Percentiles rank a stretch among this genome's conserved stretches.
Conservation (phyloP, 2,113 vertebrate genomes). For the Paracanthobrama guichenoti region DNA sequence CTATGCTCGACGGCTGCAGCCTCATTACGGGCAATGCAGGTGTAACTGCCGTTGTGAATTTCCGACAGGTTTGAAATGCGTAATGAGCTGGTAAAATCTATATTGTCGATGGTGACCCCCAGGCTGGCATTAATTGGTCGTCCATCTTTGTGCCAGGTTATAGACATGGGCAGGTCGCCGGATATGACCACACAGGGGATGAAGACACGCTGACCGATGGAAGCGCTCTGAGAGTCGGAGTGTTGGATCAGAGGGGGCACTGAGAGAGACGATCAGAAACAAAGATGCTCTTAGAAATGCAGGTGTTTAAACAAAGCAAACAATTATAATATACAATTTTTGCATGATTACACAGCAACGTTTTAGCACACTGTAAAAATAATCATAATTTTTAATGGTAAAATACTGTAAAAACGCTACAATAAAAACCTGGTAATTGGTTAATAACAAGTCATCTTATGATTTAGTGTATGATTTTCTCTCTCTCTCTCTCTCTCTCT, state of each 20-base stretch:
- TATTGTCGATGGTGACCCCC: constrained; percentile 97
- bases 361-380: background rate
- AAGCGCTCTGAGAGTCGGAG: constrained; percentile 96
- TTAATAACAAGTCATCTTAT: background rate
- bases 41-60: constrained; percentile 98
- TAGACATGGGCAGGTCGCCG: constrained; percentile 93
- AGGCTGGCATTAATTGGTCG: constrained; percentile 90
- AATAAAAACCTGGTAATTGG: no score
- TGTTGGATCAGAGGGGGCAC: constrained; percentile 97
- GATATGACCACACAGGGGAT: constrained; percentile 98
- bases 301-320: background rate
- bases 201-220: constrained; percentile 96
- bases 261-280: constrained; percentile 56
- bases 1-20: constrained; percentile 94
- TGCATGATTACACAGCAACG: background rate
- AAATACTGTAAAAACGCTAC: no score
- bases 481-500: no score
- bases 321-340: background rate
- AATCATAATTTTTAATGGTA: no score
- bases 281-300: background rate
- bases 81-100: constrained; percentile 96
- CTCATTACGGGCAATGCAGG: constrained; percentile 96
- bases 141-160: constrained; percentile 99
- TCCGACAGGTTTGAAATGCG: constrained; percentile 95
- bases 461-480: no score